Evolutionary conservation across 2,888 invertebrate genomes (phyloP).

Genomic region (Drosophila prostipennis): DNA sequence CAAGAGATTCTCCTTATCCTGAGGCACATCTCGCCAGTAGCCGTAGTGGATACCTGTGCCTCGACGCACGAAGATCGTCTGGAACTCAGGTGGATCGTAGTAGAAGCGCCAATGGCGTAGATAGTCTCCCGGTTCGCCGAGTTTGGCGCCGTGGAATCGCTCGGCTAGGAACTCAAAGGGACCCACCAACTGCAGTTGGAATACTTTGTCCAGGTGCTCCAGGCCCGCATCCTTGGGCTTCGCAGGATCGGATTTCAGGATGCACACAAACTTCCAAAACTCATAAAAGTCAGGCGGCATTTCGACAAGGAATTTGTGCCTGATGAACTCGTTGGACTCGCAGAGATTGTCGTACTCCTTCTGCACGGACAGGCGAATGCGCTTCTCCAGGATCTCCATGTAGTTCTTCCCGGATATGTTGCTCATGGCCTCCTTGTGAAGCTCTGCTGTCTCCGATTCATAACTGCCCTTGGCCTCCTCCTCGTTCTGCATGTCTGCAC

Average conservation of each 20-base stretch:
- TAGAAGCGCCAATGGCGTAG: conserved; percentile 95
- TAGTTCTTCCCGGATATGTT: conserved; percentile 80
- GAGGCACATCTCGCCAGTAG: conserved; percentile 94
- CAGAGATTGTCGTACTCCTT: conserved; percentile 84
- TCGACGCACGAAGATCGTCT: conserved; percentile 90
- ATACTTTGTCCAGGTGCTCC: conserved; percentile 87
- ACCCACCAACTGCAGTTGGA: conserved; percentile 91
- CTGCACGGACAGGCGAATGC: conserved; percentile 79
- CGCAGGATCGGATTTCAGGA: conserved; percentile 85
- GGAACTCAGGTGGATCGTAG: conserved; percentile 97
- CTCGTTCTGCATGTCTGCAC: conserved; percentile 16
- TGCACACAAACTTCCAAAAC: conserved; percentile 91
- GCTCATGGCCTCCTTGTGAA: conserved; percentile 70
- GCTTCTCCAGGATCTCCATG: conserved; percentile 76
- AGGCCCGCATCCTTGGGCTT: conserved; percentile 83
- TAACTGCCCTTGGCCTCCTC: conserved; percentile 39
- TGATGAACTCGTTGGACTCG: conserved; percentile 86
- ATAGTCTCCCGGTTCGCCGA: conserved; percentile 87
- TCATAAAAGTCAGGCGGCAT: conserved; percentile 96
- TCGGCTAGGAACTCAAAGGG: conserved; percentile 93
- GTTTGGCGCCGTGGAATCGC: conserved; percentile 85
- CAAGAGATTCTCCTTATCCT: conserved; percentile 88
- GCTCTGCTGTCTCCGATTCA: conserved; percentile 62
- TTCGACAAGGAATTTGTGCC: conserved; percentile 90
- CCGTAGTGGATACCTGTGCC: conserved; percentile 93